Conservation (phyloP, 1,140 invertebrate genomes). For the Paraescarpia echinospica region DNA sequence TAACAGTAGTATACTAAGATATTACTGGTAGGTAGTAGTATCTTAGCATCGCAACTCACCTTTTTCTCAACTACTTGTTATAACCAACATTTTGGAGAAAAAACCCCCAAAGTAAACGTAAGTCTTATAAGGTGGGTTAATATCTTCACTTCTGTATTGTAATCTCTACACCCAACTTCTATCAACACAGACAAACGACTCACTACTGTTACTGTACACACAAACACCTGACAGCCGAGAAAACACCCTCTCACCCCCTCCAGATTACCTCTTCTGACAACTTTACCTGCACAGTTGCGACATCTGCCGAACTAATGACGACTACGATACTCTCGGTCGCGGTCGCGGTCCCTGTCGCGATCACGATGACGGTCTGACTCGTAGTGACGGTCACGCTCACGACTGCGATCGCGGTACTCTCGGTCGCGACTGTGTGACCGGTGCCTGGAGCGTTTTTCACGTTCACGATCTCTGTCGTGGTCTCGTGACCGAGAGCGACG, state of each 20-base stretch:
- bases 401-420: slow-evolving; percentile 66
- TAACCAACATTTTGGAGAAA: too few species aligned
- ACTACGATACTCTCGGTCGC: slow-evolving; percentile 40
- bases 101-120: too few species aligned
- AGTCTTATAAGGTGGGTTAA: too few species aligned
- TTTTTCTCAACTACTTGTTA: too few species aligned
- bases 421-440: slow-evolving; percentile 54
- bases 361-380: slow-evolving; percentile 59
- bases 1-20: neutral
- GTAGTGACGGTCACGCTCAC: slow-evolving; percentile 66
- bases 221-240: neutral
- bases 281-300: neutral
- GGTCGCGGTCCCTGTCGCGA: slow-evolving; percentile 52
- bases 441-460: slow-evolving; percentile 62
- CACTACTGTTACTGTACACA: neutral
- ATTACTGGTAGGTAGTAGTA: neutral
- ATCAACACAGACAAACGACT: too few species aligned
- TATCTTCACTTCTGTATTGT: too few species aligned
- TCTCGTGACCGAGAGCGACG: slow-evolving; percentile 68
- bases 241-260: neutral
- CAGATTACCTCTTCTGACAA: neutral
- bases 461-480: slow-evolving; percentile 69
- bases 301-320: neutral
- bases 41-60: too few species aligned
- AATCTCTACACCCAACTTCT: too few species aligned